Evolutionary conservation across 2,113 vertebrate species (phyloP).

Genomic region (Myocastor coypus): DNA sequence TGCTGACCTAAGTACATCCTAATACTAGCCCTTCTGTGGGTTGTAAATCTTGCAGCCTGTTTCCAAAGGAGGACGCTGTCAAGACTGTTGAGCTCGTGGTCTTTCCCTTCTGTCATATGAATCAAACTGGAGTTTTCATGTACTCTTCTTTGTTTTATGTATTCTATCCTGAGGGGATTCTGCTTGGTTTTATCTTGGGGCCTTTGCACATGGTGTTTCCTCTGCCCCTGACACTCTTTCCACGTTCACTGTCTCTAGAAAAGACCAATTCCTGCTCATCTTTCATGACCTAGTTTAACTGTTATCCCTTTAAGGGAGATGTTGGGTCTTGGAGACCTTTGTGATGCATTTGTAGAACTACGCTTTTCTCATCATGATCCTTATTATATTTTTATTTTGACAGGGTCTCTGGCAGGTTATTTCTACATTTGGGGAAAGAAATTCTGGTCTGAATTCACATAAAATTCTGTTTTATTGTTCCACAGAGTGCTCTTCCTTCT

Average conservation of each 20-base stretch:
- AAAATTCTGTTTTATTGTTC: conserved; percentile 56
- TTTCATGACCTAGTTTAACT: neutral
- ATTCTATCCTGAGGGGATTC: neutral
- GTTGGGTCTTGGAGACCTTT: neutral
- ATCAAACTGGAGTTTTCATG: neutral
- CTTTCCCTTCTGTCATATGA: neutral
- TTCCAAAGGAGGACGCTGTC: neutral
- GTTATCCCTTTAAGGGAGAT: neutral
- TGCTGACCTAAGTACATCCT: neutral
- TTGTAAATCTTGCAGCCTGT: neutral
- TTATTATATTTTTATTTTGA: conserved; percentile 28
- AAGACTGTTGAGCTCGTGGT: neutral
- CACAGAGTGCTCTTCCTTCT: neutral
- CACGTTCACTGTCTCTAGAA: neutral
- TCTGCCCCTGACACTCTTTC: neutral
- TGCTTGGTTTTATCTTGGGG: neutral
- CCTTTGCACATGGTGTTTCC: neutral
- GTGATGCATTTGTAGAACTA: neutral
- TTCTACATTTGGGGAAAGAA: conserved; percentile 12
- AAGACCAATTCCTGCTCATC: neutral
- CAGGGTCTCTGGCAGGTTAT: neutral
- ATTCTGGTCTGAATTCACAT: conserved; percentile 29
- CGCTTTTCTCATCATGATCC: conserved; percentile 2
- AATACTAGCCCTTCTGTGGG: neutral
- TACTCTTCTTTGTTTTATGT: neutral